Base-by-base conservation (phyloP, 2,113 vertebrate species). In the Donacobius atricapilla region DNA sequence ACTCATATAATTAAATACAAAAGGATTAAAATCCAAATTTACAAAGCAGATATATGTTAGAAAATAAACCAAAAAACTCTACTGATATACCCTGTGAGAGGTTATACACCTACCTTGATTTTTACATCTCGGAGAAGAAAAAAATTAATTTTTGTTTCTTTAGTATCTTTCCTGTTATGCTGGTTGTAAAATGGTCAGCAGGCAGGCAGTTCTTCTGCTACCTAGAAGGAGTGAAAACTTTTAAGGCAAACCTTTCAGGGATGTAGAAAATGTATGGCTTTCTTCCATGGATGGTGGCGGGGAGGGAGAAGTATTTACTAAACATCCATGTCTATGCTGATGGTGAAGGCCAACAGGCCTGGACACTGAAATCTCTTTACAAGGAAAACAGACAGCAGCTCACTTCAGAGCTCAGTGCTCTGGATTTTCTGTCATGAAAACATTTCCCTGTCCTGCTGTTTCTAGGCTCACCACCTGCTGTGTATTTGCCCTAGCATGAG, bases 131-230 rank as follows among this genome's bases (percentile, higher is more conserved):
- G 33, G 20, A 27, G 48, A 33, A 61, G 45, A 27, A 69, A 51
- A 51, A 20, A 53, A 53, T 42, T 66, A 7, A 51, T 18, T 73
- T 88, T 84, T 79, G 9, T 11, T 85, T 92, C 37, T 77, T 50
- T 61, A 86, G 22, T 89, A 33, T 48, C 24, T 89, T 93, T 83
- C 66, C 16, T 79, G 40, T 75, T 93, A 11, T 4, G 9, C 39
- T 78, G 22, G 23, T 64, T 95, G n/a, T 77, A 77, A 89, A 94
- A 94, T 77, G 44, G 15, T 85, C 18, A 40, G 45, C 53, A 86
- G 30, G 47, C 51, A 71, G 19, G 28, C 60, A 76, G 51, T 76
- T 73, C 31, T 75, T 51, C 44, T 85, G n/a, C 48, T 93, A 13
- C 66, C 23, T 84, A 77, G 31, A 71, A 94, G 47, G 23, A 84